Evolutionary conservation across 2,113 vertebrate species (phyloP), one percentile per base, ranked within the genome.

Genomic region (Brachirus orientalis): DNA sequence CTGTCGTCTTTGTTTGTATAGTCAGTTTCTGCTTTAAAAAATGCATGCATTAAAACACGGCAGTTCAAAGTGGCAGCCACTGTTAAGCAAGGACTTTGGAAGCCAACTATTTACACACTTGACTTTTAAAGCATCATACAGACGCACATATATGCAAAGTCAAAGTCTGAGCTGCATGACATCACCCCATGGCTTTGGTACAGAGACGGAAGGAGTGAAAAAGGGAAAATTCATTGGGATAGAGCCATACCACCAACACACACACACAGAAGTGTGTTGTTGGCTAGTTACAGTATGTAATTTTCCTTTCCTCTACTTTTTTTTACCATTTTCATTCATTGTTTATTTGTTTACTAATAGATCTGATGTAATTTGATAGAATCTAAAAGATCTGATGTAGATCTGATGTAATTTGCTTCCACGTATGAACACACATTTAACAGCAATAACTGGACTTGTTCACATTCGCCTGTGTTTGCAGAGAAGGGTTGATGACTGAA

Each of bases 261-360:
- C 40, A 33, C 28, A 63, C 18, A 28, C 7, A 7, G 41, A 19
- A 50, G 36, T 57, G 16, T n/a, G 28, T 8, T 12, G n/a, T 54
- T 41, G 6, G 20, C n/a, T n/a, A n/a, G 8, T 8, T 37, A 22
- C 12, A 13, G 13, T 13, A 35, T 57, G 9, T 44, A 35, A 0
- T 19, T 46, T 53, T 19, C 17, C n/a, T 58, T 20, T 75, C 38
- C 47, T 54, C 41, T 16, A 41, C 37, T 46, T 33, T 60, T 18
- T 10, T 22, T n/a, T n/a, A n/a, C 58, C 47, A 8, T 37, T 1
- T 53, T 7, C 16, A 33, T 19, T 48, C 1, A 11, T 22, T 53
- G 28, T 18, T 17, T 22, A 20, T 63, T 28, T 16, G 56, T 16
- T 62, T 63, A 20, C 37, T 59, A 0, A 46, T 8, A 43, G 40